Conservation (phyloP, 2,113 vertebrate genomes). For the Ameiurus melas region DNA sequence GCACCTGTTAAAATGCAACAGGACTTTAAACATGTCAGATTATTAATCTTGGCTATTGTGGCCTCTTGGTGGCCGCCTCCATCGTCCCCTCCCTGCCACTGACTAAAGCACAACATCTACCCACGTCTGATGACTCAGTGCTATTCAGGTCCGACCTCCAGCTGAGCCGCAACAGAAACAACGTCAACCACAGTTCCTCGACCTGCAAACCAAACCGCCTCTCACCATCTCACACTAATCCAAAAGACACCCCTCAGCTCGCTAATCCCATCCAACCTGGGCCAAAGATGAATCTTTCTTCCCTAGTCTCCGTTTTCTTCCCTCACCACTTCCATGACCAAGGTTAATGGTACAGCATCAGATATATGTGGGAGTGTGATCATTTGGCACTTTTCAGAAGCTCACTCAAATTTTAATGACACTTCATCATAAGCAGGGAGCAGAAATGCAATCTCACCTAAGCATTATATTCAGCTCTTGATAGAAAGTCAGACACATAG, state of each 20-base stretch:
- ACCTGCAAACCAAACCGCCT: slow-evolving; percentile 13
- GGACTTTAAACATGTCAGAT: slow-evolving; percentile 11
- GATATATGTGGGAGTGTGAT: slow-evolving; percentile 45
- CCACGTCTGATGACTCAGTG: slow-evolving; percentile 43
- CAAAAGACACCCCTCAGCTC: neutral
- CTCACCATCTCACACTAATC: slow-evolving; percentile 4
- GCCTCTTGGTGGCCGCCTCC: slow-evolving; percentile 28
- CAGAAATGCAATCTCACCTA: neutral
- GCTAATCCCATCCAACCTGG: neutral
- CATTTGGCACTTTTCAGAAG: slow-evolving; percentile 31
- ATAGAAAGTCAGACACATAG: slow-evolving; percentile 1
- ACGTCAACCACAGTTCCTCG: neutral
- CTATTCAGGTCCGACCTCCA: slow-evolving; percentile 38
- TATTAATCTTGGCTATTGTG: slow-evolving; percentile 25
- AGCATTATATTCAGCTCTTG: neutral
- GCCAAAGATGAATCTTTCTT: slow-evolving; percentile 9
- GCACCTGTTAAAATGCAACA: slow-evolving; percentile 41
- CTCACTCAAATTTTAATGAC: slow-evolving; percentile 44
- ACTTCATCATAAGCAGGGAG: slow-evolving; percentile 33
- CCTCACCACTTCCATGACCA: slow-evolving; percentile 29
- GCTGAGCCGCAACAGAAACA: slow-evolving; percentile 28
- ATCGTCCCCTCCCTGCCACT: slow-evolving; percentile 10
- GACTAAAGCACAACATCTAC: slow-evolving; percentile 43
- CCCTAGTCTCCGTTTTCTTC: neutral
- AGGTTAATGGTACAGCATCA: slow-evolving; percentile 38